Evolutionary conservation across 2,888 invertebrate species (phyloP), one percentile per base, ranked within the genome.

Genomic region (Cetonia aurata): DNA sequence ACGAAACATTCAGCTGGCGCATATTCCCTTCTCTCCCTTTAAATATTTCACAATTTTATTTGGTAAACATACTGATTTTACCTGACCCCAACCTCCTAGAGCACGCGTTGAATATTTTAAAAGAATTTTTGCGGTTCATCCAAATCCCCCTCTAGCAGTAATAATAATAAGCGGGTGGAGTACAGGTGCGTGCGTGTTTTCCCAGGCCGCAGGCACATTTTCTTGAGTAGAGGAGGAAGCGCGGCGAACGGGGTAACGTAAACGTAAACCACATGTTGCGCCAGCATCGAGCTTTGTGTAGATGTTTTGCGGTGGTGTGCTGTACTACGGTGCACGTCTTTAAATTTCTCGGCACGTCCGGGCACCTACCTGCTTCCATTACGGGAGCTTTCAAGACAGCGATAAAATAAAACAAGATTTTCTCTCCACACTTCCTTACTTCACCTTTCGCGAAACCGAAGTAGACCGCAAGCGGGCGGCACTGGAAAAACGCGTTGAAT

Each of bases 241-340:
- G 33, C 62, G 50, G 25, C 50, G 48, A 31, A 37, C 68, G 52
- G 67, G 41, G 57, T 48, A 48, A 72, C 72, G 73, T 70, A 76
- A 76, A 75, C 71, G 74, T 75, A 75, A 74, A 76, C 76, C 76
- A 76, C 76, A 71, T 76, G 76, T 76, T 76, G 76, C 75, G 74
- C 73, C 65, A 46, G 62, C 68, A 57, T 56, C 50, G 33, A 65
- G 62, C 50, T 65, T 65, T 65, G 62, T 65, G 62, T 44, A 31
- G 48, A 25, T 48, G 60, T 65, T 65, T 48, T 57, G 57, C 12
- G 44, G 19, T 48, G 33, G 41, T 66, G 37, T 53, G 52, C 53
- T 25, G 42, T 72, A 69, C 74, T 73, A 73, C 75, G 73, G 75
- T 68, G 66, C 69, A 68, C 62, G 71, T 71, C 72, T 74, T 75